Base-by-base conservation (phyloP, 1,140 invertebrate genomes). In the Drosophila bocqueti region DNA sequence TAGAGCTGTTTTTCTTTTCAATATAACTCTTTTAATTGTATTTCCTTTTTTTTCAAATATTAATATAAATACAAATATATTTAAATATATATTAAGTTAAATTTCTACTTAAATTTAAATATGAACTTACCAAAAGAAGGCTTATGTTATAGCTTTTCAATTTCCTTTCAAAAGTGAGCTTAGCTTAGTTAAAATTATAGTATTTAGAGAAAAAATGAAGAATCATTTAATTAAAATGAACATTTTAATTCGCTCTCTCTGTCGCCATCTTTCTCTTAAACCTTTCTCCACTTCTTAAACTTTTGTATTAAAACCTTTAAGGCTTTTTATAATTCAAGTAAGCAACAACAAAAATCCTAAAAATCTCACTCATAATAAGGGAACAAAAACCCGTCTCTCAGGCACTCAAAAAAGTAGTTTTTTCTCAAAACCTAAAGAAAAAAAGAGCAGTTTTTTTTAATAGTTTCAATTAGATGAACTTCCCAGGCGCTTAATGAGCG, bases 401-500 rank as follows among this genome's bases (percentile, higher is more conserved):
- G 29, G 16, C 34, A 34, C 15, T 24, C 31, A 11, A 61, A 36
- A 64, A 57, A 57, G 18, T 34, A 40, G 43, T 55, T 43, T 64
- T 24, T 43, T 55, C 26, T 42, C 26, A 8, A 52, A 21, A 16
- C 9, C 15, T 18, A 18, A n/a, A 24, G 18, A 52, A 36, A 60
- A 60, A 60, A 61, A 34, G 13, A 43, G 67, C 24, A 29, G 38
- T 49, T 66, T 76, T 74, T 74, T 76, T 76, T 76, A 66, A 76
- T 76, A 68, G 74, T 76, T 76, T 76, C 55, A 76, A 76, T 67
- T 52, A 76, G 61, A 21, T 47, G 74, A 76, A 65, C 36, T 76
- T 76, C 74, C 74, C 74, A 76, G 73, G 73, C 74, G 62, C 34
- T 24, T 76, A 67, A 67, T 76, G 62, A 66, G 54, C 36, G 63